Conservation (phyloP, 2,888 invertebrate genomes). For the Dasysyrphus albostriatus region DNA sequence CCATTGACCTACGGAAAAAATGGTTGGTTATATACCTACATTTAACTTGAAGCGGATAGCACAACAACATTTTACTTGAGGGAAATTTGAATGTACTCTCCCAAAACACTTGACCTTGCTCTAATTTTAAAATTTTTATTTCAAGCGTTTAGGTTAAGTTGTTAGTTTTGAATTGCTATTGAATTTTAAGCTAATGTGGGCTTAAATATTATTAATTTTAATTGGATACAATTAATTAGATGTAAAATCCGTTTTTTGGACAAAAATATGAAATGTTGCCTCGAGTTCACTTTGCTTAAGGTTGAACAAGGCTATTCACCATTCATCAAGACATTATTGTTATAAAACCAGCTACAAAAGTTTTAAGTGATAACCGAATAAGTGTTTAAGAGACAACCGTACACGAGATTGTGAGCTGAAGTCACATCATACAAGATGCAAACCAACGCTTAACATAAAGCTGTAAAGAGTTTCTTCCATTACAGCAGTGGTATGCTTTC, state of each 20-base stretch:
- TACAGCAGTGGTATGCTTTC: no score
- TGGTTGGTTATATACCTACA: neutral
- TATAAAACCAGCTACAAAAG: no score
- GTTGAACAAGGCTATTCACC: no score
- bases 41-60: neutral
- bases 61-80: slow-evolving; percentile 35
- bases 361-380: no score
- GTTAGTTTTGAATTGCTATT: neutral
- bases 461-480: no score
- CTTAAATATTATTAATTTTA: neutral
- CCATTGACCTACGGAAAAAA: slow-evolving; percentile 19
- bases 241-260: neutral
- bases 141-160: neutral
- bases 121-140: slow-evolving; percentile 31
- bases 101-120: slow-evolving; percentile 35
- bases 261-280: neutral
- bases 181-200: neutral
- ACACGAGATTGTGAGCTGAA: no score
- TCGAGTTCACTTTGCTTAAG: neutral
- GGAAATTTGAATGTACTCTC: slow-evolving; percentile 17
- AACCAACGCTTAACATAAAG: no score
- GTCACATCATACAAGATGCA: no score
- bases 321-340: no score
- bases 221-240: neutral
- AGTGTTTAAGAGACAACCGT: no score